Percentiles rank a stretch among this genome's conserved stretches.
phyloP scores from a whole-genome alignment of 2,888 invertebrate species.

The Xylophagus ater region DNA sequence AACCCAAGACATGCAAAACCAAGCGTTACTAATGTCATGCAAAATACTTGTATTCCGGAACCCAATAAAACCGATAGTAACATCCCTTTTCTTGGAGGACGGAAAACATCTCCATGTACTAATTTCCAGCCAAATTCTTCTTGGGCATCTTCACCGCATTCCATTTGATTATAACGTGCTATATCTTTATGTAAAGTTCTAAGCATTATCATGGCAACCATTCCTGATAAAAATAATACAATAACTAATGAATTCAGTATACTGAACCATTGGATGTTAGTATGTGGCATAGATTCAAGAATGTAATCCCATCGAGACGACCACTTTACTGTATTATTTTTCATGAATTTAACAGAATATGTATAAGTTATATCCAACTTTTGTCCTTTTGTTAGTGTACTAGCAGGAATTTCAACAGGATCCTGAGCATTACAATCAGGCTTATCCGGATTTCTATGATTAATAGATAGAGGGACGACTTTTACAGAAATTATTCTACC shows the following conservation, averaged over 20 bases:
- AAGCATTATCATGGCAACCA: constrained; percentile 98
- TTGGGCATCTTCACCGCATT: constrained; percentile 80
- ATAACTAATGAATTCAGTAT: constrained; percentile 97
- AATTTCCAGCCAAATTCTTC: constrained; percentile 86
- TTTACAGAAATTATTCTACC: constrained; percentile 81
- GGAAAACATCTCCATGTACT: constrained; percentile 95
- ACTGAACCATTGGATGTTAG: constrained; percentile 98
- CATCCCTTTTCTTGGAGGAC: constrained; percentile 95
- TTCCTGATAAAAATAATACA: constrained; percentile 91
- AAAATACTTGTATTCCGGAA: constrained; percentile 88
- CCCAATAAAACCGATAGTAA: constrained; percentile 91
- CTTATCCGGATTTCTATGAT: constrained; percentile 41
- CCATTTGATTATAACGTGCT: constrained; percentile 94
- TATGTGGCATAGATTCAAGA: constrained; percentile 93
- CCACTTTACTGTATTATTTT: constrained; percentile 85
- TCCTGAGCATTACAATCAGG: constrained; percentile 44
- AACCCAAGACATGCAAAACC: constrained; percentile 99
- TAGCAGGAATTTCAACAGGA: constrained; percentile 60
- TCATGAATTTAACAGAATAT: constrained; percentile 72
- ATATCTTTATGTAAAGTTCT: constrained; percentile 97
- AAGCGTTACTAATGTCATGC: constrained; percentile 90
- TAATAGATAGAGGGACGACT: constrained; percentile 51
- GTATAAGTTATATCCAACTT: constrained; percentile 65
- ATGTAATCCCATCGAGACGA: constrained; percentile 99
- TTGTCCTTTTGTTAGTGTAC: constrained; percentile 41